These are phyloP conservation scores for Temnothorax ravouxi DNA, from an alignment of 2,888 invertebrate genomes.

Conservation along the genomic window DNA sequence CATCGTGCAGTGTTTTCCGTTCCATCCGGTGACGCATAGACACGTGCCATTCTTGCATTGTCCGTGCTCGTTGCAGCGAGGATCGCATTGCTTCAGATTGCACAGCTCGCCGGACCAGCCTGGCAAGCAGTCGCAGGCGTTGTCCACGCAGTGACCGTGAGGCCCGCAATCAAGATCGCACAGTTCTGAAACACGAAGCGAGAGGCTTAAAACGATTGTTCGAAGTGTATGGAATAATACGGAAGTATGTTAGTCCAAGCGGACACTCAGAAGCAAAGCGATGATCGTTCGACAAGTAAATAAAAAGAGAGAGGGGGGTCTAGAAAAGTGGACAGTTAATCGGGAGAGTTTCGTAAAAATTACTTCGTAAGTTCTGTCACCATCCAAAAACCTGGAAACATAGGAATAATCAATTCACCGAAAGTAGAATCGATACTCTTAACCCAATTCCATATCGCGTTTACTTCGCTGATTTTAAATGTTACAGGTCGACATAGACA, in stretches of 20 bases:
- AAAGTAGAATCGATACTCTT: neutral
- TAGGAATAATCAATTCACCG: conserved; percentile 47
- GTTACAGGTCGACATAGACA: neutral
- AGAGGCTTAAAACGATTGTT: neutral
- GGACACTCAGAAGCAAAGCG: conserved; percentile 50
- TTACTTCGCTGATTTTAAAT: neutral
- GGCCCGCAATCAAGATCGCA: conserved; percentile 97
- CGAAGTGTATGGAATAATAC: neutral
- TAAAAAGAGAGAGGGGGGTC: conserved; percentile 10
- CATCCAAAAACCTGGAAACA: conserved; percentile 63
- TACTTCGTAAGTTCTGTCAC: conserved; percentile 1
- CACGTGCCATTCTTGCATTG: conserved; percentile 99
- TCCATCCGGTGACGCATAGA: conserved; percentile 98
- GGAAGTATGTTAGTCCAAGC: conserved; percentile 59
- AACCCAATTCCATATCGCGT: neutral
- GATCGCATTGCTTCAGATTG: conserved; percentile 96
- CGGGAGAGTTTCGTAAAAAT: neutral
- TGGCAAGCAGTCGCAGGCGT: conserved; percentile 94
- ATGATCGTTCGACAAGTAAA: conserved; percentile 25
- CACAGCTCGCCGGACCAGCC: conserved; percentile 98
- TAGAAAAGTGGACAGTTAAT: conserved; percentile 30
- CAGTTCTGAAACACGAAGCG: conserved; percentile 89
- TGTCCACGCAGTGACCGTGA: conserved; percentile 97
- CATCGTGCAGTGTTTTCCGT: conserved; percentile 98
- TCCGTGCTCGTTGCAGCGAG: conserved; percentile 98